These are phyloP conservation scores for Listronotus oregonensis DNA, from an alignment of 1,140 invertebrate genomes.

Conservation along the genomic window DNA sequence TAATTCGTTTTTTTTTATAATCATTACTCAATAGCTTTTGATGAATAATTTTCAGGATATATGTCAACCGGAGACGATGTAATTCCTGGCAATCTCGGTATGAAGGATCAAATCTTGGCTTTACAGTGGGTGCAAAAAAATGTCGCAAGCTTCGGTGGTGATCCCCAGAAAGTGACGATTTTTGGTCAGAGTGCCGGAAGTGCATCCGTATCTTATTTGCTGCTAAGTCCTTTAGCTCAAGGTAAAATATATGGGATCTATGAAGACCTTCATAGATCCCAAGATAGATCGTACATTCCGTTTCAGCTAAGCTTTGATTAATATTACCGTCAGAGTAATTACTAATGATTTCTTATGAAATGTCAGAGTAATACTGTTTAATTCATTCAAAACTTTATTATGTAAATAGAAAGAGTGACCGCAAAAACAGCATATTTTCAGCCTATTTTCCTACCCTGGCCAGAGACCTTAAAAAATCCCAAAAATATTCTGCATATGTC, in stretches of 20 bases:
- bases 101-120: conserved; percentile 74
- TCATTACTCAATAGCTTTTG: not conserved
- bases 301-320: not conserved
- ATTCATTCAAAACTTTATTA: too few species aligned
- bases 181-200: conserved; percentile 72
- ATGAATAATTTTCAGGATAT: conserved; percentile 24
- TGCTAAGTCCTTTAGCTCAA: conserved; percentile 55
- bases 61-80: conserved; percentile 65
- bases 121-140: conserved; percentile 73
- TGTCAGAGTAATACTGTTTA: too few species aligned
- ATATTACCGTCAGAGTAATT: too few species aligned
- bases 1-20: not conserved
- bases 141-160: conserved; percentile 72
- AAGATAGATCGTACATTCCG: not conserved
- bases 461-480: too few species aligned
- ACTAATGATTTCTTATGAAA: too few species aligned
- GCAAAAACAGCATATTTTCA: too few species aligned
- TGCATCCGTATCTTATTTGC: conserved; percentile 65
- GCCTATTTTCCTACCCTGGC: too few species aligned
- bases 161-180: conserved; percentile 70
- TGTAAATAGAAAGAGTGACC: too few species aligned
- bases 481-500: too few species aligned
- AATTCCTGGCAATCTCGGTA: conserved; percentile 70
- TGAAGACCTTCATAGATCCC: too few species aligned
- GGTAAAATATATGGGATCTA: not conserved